phyloP scores from a whole-genome alignment of 2,797 vertebrate genomes.

The Morelia viridis region DNA sequence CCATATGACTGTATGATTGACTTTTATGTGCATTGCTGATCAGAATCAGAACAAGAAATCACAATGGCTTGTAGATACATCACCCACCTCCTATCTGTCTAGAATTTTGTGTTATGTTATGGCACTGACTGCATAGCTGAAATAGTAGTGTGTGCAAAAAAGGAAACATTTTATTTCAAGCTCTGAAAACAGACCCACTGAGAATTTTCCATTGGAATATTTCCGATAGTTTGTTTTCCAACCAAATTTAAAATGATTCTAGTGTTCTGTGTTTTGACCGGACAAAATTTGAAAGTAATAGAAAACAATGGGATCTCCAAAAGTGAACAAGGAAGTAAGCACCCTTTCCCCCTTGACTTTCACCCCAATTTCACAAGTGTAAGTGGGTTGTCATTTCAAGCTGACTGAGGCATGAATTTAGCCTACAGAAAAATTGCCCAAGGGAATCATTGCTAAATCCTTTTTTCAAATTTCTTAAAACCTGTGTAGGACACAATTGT shows the following conservation, averaged over 20 bases:
- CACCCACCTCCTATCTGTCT: not conserved
- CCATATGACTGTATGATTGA: not conserved
- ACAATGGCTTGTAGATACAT: not conserved
- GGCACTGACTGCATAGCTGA: not conserved
- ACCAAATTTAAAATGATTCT: not conserved
- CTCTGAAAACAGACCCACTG: not conserved
- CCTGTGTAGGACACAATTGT: not conserved
- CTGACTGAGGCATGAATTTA: not conserved
- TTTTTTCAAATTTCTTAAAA: not conserved
- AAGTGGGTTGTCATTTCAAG: not conserved
- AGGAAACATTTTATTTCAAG: not conserved
- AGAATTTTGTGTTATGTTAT: not conserved
- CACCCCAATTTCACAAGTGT: not conserved
- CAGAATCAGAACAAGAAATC: not conserved
- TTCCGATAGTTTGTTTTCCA: not conserved
- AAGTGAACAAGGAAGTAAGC: not conserved
- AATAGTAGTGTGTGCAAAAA: not conserved
- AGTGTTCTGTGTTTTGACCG: not conserved
- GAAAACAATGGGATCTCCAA: not conserved
- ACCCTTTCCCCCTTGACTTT: not conserved
- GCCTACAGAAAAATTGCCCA: too few species aligned
- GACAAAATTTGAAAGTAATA: not conserved
- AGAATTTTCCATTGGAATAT: not conserved
- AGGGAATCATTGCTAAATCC: not conserved
- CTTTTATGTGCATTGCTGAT: conserved; percentile 1